Base-by-base conservation (phyloP, 2,888 invertebrate genomes). In the Drosophila testacea region DNA sequence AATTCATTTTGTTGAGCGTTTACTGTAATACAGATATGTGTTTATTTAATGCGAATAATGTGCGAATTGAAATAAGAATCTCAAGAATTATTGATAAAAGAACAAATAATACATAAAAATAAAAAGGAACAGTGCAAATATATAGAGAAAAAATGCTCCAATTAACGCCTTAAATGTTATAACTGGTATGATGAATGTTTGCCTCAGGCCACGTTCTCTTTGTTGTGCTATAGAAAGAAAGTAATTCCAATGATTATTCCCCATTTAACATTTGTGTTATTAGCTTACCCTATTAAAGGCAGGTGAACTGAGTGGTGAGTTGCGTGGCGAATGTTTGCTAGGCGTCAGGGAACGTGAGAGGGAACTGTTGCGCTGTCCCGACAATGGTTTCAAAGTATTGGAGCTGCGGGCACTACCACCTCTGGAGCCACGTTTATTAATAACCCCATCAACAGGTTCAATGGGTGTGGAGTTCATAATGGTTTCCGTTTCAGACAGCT, bases 381-480 rank as follows among this genome's bases (percentile, higher is more conserved):
- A 57, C 7, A 70, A 41, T n/a, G 77, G 77, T 1, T 78, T 86
- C 4, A 89, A 55, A 0, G 65, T 27, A 52, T 81, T 89, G 2
- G 77, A 34, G 57, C 56, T 66, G 57, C 67, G 62, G 42, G 66
- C 32, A 11, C 13, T 57, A 28, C 48, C 63, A 16, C 34, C 27
- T 13, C 9, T 22, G 0, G 47, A 70, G n/a, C 60, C 60, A 4
- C 67, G 73, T 10, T 82, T 90, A 3, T 13, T 36, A 13, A 48
- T 71, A 0, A 74, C 64, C 4, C 64, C 54, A 28, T 78, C 73
- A 10, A 36, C 69, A 1, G 69, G 42, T 7, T 89, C 88, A 51
- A 92, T 88, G 9, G 91, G 92, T 11, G 92, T 92, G 2, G 91
- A 92, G 56, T 92, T 92, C 47, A 92, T 76, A 4, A 91, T 73